phyloP scores from a whole-genome alignment of 37 sponge, comb jelly and placozoan genomes.

The Amphimedon queenslandica region DNA sequence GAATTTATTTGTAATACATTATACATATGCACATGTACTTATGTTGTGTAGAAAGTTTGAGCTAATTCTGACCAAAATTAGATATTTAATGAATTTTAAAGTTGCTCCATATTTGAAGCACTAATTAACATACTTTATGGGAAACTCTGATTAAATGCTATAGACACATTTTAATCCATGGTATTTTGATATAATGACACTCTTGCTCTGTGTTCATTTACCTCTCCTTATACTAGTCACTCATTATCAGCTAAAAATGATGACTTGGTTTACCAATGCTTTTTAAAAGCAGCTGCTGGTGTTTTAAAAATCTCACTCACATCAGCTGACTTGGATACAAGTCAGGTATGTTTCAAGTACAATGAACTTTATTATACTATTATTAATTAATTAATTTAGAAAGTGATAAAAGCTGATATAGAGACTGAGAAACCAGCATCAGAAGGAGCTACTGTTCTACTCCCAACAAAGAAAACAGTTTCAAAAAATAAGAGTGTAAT shows the following conservation, averaged over 20 bases:
- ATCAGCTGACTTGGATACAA: constrained; percentile 52
- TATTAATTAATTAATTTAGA: constrained; percentile 30
- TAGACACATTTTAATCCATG: too few species aligned
- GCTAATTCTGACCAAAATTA: too few species aligned
- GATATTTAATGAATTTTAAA: too few species aligned
- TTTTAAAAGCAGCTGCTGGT: constrained; percentile 74
- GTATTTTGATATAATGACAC: not conserved
- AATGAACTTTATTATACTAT: not conserved
- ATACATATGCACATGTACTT: too few species aligned
- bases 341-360: constrained; percentile 40
- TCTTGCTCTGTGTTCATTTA: not conserved
- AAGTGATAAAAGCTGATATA: constrained; percentile 77
- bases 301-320: constrained; percentile 62
- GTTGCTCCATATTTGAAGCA: too few species aligned
- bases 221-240: constrained; percentile 29
- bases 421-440: constrained; percentile 41
- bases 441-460: constrained; percentile 7
- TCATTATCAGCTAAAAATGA: constrained; percentile 91
- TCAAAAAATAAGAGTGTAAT: constrained; percentile 39
- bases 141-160: too few species aligned
- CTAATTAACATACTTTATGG: too few species aligned
- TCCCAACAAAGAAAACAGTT: not conserved
- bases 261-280: constrained; percentile 80
- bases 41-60: too few species aligned
- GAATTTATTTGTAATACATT: too few species aligned